A percentile compares a stretch with the other conserved stretches of the same genome.
Evolutionary conservation across 2,113 vertebrate genomes (phyloP).

Genomic region (Mohoua ochrocephala): DNA sequence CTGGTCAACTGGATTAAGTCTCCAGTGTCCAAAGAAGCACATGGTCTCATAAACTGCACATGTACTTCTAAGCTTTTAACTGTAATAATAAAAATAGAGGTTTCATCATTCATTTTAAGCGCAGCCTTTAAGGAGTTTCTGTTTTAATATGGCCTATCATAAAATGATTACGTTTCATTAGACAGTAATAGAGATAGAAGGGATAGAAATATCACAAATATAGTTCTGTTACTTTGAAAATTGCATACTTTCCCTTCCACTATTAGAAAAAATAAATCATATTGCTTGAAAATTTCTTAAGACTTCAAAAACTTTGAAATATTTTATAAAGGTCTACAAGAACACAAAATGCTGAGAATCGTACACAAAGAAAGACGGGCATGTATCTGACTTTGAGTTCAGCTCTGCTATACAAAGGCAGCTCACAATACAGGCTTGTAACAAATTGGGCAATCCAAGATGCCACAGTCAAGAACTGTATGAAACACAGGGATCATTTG

Average conservation of each 20-base stretch:
- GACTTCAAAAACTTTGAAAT: not conserved
- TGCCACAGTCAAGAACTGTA: constrained; percentile 66
- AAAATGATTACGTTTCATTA: constrained; percentile 46
- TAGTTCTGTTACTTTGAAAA: not conserved
- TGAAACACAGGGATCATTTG: constrained; percentile 74
- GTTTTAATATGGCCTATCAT: not conserved
- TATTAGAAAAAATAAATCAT: not conserved
- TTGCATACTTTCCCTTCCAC: not conserved
- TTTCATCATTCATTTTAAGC: constrained; percentile 18
- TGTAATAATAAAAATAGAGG: not conserved
- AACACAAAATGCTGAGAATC: constrained; percentile 11
- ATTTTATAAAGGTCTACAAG: constrained; percentile 26
- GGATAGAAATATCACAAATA: not conserved
- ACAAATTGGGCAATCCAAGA: constrained; percentile 83
- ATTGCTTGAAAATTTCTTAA: not conserved
- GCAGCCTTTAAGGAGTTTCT: not conserved
- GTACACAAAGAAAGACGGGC: not conserved
- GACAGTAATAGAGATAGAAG: not conserved
- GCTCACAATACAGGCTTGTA: constrained; percentile 80
- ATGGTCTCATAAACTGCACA: not conserved
- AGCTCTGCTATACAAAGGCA: constrained; percentile 33
- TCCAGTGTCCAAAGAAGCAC: not conserved
- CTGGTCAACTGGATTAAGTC: not conserved
- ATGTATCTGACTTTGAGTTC: constrained; percentile 28
- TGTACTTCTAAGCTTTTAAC: not conserved